Conservation (phyloP, 1,140 invertebrate genomes). For the Condylostylus longicornis region DNA sequence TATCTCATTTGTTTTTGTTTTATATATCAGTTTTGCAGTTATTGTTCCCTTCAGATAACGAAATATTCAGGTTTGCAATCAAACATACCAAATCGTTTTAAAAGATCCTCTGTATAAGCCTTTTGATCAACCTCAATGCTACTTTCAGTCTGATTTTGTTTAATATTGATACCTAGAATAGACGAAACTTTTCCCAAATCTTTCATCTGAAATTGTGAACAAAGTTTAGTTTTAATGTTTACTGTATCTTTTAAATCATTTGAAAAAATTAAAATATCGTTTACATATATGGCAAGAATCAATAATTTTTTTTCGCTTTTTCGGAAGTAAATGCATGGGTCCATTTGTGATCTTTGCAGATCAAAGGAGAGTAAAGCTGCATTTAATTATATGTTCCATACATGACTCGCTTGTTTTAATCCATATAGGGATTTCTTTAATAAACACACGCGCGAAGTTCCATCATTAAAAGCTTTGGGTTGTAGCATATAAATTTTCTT, state of each 20-base stretch:
- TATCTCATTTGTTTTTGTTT: background rate
- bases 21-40: constrained; percentile 7
- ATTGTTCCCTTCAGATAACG: constrained; percentile 17
- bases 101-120: background rate
- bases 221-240: background rate
- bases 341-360: constrained; percentile 7
- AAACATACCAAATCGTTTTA: constrained; percentile 2
- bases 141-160: background rate
- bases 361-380: constrained; percentile 8
- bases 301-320: background rate
- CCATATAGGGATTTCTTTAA: constrained; percentile 17
- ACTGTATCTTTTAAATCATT: background rate
- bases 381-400: constrained; percentile 17
- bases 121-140: background rate
- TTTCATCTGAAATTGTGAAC: constrained; percentile 5
- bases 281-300: constrained; percentile 7
- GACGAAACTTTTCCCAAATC: constrained; percentile 2
- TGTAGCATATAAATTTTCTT: constrained; percentile 33
- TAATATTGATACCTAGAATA: constrained; percentile 5
- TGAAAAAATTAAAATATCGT: constrained; percentile 3
- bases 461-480: constrained; percentile 13
- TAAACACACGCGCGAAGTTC: constrained; percentile 9
- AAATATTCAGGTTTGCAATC: constrained; percentile 11
- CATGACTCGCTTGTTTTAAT: constrained; percentile 15
- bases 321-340: constrained; percentile 9